Percentiles rank a stretch among this genome's conserved stretches.
These are phyloP conservation scores for Sisor rabdophorus DNA, from an alignment of 2,113 vertebrate species.

Conservation along the genomic window DNA sequence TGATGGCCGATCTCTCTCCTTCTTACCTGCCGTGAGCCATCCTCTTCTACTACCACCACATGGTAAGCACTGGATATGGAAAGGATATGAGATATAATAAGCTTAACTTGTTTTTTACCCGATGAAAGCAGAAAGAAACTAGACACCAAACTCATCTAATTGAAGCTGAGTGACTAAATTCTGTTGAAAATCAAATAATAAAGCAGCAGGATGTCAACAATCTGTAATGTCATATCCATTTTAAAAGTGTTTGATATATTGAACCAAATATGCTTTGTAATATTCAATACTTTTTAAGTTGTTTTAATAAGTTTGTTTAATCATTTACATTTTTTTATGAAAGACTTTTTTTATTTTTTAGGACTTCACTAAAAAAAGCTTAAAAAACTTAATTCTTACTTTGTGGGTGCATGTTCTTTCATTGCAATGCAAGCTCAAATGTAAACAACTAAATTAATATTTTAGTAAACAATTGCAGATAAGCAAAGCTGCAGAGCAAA, in stretches of 20 bases:
- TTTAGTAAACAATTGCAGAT: neutral
- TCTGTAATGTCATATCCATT: neutral
- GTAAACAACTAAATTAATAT: neutral
- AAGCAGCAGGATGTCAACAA: neutral
- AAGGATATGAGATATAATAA: too few relatives aligned
- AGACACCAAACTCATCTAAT: neutral
- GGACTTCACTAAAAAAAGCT: neutral
- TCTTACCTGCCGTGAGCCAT: conserved; percentile 73
- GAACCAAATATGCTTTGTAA: neutral
- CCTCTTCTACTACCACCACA: conserved; percentile 88
- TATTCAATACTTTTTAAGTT: neutral
- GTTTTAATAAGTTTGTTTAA: neutral
- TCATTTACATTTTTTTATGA: neutral
- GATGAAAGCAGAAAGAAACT: neutral
- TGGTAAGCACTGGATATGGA: conserved; percentile 80
- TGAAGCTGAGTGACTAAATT: neutral
- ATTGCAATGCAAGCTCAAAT: neutral
- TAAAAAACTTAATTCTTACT: neutral
- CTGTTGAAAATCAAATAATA: neutral
- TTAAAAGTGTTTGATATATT: neutral
- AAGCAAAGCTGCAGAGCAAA: neutral
- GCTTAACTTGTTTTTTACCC: neutral
- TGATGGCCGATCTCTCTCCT: conserved; percentile 76
- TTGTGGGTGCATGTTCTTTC: neutral
- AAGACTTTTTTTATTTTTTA: neutral